phyloP scores from a whole-genome alignment of 2,113 vertebrate genomes.

The Hemicordylus capensis region DNA sequence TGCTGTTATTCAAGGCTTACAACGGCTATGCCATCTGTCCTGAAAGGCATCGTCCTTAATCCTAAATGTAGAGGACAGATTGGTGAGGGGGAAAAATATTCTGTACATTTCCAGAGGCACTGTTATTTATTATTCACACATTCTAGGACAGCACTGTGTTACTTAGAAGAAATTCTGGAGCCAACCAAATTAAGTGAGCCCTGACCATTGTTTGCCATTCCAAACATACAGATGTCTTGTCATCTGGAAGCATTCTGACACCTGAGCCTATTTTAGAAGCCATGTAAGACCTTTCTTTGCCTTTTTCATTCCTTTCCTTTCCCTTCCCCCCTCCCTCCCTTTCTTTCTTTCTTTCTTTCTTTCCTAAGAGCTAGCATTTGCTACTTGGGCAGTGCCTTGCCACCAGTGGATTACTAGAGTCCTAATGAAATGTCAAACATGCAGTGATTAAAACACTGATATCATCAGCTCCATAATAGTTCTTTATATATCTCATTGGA shows the following conservation, averaged over 20 bases:
- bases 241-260: neutral
- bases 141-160: neutral
- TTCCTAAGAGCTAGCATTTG: neutral
- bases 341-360: no score
- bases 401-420: neutral
- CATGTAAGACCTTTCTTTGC: no score
- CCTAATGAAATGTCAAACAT: neutral
- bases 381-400: neutral
- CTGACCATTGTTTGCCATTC: no score
- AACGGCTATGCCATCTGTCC: no score
- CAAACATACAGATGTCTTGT: neutral
- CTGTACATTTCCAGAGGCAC: neutral
- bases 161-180: neutral
- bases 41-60: neutral
- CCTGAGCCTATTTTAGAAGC: neutral
- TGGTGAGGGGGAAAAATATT: neutral
- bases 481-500: neutral
- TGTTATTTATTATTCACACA: neutral
- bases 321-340: no score
- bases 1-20: neutral
- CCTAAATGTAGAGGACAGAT: neutral
- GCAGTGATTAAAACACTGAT: constrained; percentile 15
- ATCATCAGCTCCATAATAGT: neutral
- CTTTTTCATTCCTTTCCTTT: no score
- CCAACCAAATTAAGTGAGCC: neutral